Conservation (phyloP, 2,113 vertebrate species). For the Microcebus lehilahytsara region DNA sequence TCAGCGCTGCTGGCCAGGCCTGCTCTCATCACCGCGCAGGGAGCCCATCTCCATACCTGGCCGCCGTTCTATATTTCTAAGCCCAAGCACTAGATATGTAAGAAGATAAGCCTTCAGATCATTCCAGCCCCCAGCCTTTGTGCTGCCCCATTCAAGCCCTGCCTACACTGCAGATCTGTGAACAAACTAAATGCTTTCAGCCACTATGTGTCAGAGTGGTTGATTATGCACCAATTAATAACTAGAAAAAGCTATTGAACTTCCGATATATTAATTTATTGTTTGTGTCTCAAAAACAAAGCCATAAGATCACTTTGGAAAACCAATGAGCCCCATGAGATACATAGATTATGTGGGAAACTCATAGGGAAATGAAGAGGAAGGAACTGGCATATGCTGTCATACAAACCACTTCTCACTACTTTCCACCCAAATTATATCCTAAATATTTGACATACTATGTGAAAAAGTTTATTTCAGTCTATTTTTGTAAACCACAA, state of each 20-base stretch:
- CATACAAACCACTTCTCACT: background rate
- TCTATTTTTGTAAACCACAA: background rate
- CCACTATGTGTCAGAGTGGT: background rate
- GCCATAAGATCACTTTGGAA: background rate
- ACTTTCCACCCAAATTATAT: background rate
- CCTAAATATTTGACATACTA: background rate
- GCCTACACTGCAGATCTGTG: background rate
- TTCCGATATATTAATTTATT: background rate
- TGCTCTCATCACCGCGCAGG: background rate
- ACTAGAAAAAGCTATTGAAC: background rate
- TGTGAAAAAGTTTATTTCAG: background rate
- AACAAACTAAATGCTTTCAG: slow-evolving; percentile 15
- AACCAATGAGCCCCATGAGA: background rate
- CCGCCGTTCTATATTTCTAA: background rate
- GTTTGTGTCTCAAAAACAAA: background rate
- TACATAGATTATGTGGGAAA: background rate
- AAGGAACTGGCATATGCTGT: background rate
- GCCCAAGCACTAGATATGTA: background rate
- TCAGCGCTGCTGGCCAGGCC: no score
- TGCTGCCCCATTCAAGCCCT: background rate
- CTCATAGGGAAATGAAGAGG: background rate
- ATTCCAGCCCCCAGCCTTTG: background rate
- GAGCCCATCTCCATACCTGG: no score
- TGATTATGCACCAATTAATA: background rate
- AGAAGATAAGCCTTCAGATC: background rate